Evolutionary conservation across 2,888 invertebrate genomes (phyloP), one percentile per base, ranked within the genome.

Genomic region (Diarsia rubi): DNA sequence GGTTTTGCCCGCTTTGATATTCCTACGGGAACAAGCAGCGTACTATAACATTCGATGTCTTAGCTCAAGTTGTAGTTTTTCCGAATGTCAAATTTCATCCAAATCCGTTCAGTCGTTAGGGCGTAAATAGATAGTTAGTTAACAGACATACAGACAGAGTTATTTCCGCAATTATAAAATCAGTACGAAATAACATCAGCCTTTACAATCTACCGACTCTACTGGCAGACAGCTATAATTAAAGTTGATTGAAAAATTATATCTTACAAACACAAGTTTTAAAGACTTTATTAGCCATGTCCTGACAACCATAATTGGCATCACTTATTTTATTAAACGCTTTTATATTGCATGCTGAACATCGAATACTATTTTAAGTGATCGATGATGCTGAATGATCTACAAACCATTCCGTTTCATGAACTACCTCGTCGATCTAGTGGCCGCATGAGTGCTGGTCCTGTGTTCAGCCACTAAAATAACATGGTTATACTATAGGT

Each of bases 201-300:
- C 19, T 49, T 3, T 54, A 47, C n/a, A n/a, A n/a, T 12, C 45
- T 60, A 69, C 11, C 21, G 14, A 45, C 11, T 62, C 1, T 31
- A n/a, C 27, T 54, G 14, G 1, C 16, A 44, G 42, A 1, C 47
- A 24, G 21, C 24, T 16, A 76, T 63, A 12, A 76, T 63, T 44
- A 47, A 11, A 21, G 14, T 31, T 71, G 5, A 71, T 49, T 12
- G 31, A 44, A 52, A 57, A 63, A 78, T 78, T 47, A 54, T 42
- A 78, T 27, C 2, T 47, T 62, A 54, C 11, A 21, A 42, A n/a
- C 19, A n/a, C 16, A 3, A n/a, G 19, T 9, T 16, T 27, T 14
- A 44, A 14, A 14, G 24, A 27, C 16, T n/a, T 31, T 14, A 16
- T 68, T 21, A 12, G 16, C n/a, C 21, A 24, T 14, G 31, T 24